A percentile compares a stretch with the other conserved stretches of the same genome.
Conservation (phyloP, 2,888 invertebrate genomes). For the Drosophila ustulata region DNA sequence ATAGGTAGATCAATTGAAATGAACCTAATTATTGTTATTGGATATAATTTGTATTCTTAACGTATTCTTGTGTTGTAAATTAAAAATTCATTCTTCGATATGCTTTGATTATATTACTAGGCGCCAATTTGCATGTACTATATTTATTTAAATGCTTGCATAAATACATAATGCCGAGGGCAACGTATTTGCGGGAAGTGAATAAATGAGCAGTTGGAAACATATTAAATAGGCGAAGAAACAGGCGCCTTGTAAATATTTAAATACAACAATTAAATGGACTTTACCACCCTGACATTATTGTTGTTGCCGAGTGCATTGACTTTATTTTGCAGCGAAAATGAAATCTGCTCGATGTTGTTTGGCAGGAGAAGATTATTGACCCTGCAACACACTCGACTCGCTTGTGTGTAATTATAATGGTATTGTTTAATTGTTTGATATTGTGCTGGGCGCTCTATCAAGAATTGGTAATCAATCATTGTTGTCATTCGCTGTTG, state of each 20-base stretch:
- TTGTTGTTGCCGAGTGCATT: neutral
- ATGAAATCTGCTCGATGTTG: conserved; percentile 6
- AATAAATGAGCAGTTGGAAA: neutral
- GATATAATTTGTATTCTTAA: too few relatives aligned
- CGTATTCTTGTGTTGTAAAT: neutral
- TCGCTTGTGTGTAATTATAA: conserved; percentile 37
- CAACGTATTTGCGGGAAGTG: neutral
- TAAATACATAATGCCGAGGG: neutral
- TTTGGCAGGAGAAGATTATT: neutral
- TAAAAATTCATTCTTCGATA: too few relatives aligned
- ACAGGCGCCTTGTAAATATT: conserved; percentile 6
- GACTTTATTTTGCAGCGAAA: neutral
- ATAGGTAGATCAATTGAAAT: too few relatives aligned
- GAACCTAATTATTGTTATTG: too few relatives aligned
- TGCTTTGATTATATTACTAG: neutral
- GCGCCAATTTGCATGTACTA: neutral
- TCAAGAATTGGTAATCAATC: conserved; percentile 47
- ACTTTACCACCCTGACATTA: neutral
- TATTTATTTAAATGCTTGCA: neutral
- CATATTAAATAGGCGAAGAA: conserved; percentile 3
- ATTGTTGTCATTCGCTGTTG: conserved; percentile 24
- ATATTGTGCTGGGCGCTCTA: conserved; percentile 28
- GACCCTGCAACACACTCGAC: neutral
- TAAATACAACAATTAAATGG: neutral
- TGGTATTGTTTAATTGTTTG: conserved; percentile 49